Evolutionary conservation across 2,888 invertebrate species (phyloP), one percentile per base, ranked within the genome.

Genomic region (Drosophila melanosoma): DNA sequence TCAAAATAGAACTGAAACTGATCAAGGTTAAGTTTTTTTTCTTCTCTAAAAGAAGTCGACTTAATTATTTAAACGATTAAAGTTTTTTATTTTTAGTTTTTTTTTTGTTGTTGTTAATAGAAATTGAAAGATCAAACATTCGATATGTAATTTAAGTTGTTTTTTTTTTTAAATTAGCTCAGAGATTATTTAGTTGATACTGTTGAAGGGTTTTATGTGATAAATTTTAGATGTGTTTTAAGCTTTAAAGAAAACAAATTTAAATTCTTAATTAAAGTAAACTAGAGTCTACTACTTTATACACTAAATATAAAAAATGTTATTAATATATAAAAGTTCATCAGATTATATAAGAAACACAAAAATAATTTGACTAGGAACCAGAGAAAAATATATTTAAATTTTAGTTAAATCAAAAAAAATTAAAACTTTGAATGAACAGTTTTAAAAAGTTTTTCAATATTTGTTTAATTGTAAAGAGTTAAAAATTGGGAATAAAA

Each of bases 1-100:
- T 69, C 20, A 52, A 63, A 60, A 59, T 70, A 63, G 64, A 69
- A 74, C 77, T 15, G 70, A 78, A 69, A 74, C 77, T 11, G 70
- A 78, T 78, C 77, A 78, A 74, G 77, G 74, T 74, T 78, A 77
- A 0, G 8, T 20, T 3, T 36, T 12, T 20, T 26, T 5, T 23
- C 17, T 3, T 26, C 59, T 54, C 60, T 11, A 53, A 53, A 64
- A 51, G 69, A 51, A 48, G 57, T 68, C 57, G 60, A 71, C 40
- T 69, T 72, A 68, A 76, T 56, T 59, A 71, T 38, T 59, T 45
- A 40, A 57, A 38, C 64, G 61, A 53, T 52, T 48, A 61, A 52
- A 53, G 20, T 26, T 53, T 29, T 29, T 29, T 29, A 29, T 29
- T 49, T 29, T 17, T n/a, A 12, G 26, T 6, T 36, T 53, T 26